Base-by-base conservation (phyloP, 1,140 invertebrate genomes). In the Gryllus bimaculatus region DNA sequence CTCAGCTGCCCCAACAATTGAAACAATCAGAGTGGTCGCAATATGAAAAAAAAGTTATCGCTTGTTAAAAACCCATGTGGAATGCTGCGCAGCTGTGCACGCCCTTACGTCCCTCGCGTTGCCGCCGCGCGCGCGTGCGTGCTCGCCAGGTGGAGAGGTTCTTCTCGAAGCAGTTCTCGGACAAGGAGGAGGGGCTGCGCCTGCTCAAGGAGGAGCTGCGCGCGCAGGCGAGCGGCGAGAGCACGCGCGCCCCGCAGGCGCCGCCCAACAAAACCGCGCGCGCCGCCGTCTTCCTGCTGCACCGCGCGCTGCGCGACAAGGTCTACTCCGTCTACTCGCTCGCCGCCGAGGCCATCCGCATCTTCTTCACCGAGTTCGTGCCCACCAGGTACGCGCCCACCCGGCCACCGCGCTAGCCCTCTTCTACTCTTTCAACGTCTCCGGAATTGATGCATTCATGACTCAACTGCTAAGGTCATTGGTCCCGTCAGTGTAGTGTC, bases 161-260 rank as follows among this genome's bases (percentile, higher is more conserved):
- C 85, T 97, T 96, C 84, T 96, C 95, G 2, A 96, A 97, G 84
- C 95, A 95, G 82, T 98, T 94, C 86, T 91, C 94, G 18, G 95
- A 96, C 84, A 95, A 96, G 83, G 96, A 98, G 84, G 95, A 97
- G 82, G 95, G 95, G 0, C 83, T 98, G 20, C 88, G 92, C 80
- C 88, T 91, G 18, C 86, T 97, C 8, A 91, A 93, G 74, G 91
- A 93, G 78, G 92, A 93, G 81, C 85, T 96, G 5, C 88, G 90
- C 47, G 87, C 77, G 18, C 81, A 81, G 78, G 81, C 80, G 48
- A 78, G 39, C 39, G 81, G 13, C 80, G 82, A 81, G 83, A 85
- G 79, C 83, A 88, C 82, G 81, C 80, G 18, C 85, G 86, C 81
- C 79, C 78, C 54, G 77, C 80, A 18, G 79, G 87, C 90, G 81